These are phyloP conservation scores for Philonicus albiceps DNA, from an alignment of 2,888 invertebrate genomes.

Conservation along the genomic window DNA sequence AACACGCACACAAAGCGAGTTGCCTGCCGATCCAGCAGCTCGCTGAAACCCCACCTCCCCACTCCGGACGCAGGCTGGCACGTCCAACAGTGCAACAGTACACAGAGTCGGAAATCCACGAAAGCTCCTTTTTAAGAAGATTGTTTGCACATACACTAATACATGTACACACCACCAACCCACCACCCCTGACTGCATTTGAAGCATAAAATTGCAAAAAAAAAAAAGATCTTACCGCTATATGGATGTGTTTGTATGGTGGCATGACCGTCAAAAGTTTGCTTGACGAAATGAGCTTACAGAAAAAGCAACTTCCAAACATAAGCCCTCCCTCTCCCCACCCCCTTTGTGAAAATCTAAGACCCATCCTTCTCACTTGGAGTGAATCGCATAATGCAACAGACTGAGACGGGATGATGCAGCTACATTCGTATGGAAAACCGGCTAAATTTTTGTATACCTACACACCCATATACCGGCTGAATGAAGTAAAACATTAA, in stretches of 20 bases:
- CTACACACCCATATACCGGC: not conserved
- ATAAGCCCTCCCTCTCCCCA: not conserved
- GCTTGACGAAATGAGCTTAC: conserved; percentile 31
- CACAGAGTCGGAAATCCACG: conserved; percentile 4
- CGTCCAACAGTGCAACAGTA: not conserved
- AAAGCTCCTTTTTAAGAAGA: not conserved
- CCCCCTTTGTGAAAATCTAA: not conserved
- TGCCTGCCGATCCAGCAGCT: not conserved
- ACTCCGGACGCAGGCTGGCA: not conserved
- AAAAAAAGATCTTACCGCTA: not conserved
- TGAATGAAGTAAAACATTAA: not conserved
- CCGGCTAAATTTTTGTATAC: not conserved
- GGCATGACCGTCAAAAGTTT: conserved; percentile 39
- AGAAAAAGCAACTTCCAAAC: not conserved
- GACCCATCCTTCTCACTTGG: not conserved
- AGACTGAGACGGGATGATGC: not conserved
- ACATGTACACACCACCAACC: not conserved
- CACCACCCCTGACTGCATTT: conserved; percentile 2
- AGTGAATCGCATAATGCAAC: not conserved
- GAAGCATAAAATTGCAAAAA: not conserved
- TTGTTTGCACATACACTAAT: not conserved
- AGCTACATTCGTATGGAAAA: not conserved
- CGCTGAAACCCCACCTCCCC: conserved; percentile 6
- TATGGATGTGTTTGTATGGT: not conserved
- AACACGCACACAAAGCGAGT: not conserved